Evolutionary conservation across 2,888 invertebrate genomes (phyloP), one percentile per base, ranked within the genome.

Genomic region (Ormyrus pomaceus): DNA sequence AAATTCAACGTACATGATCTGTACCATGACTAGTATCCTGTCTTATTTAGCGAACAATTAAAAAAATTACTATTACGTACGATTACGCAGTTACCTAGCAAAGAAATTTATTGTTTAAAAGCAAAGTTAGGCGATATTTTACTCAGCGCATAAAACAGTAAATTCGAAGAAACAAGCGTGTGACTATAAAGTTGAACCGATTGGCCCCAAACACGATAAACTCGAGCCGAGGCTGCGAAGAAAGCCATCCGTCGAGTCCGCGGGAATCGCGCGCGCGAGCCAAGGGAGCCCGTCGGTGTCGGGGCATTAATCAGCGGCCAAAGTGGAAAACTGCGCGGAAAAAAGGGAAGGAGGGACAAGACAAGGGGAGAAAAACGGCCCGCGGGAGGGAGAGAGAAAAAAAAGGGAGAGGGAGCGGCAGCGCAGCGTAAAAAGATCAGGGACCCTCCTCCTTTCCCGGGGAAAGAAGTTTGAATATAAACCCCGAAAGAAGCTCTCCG

Each of bases 391-490:
- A 70, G 77, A 84, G 82, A 83, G 80, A 81, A 84, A 82, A 83
- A 80, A 79, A 73, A 34, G 80, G 75, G 78, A 5, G 58, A 78
- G 80, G 73, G 78, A 77, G 81, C 77, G 79, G 80, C 79, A 82
- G 34, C 34, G 34, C 34, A 34, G 34, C 34, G 34, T 34, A 34
- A 34, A 34, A 34, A 34, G 34, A 34, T 6, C 11, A 62, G 45
- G 45, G 84, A 86, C 86, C 84, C 84, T 83, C 76, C 82, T 73
- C 34, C 34, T 34, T 34, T 2, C 34, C 34, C 34, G 34, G 34
- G 34, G 34, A 34, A 34, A 84, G 48, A 89, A 89, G 87, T 89
- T 89, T 89, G 89, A 89, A 89, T 89, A 88, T 89, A 89, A 90
- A 89, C 87, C 85, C 84, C 80, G 85, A 87, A 13, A 46, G 45